Evolutionary conservation across 2,888 invertebrate species (phyloP).

Genomic region (Rhogogaster chlorosoma): DNA sequence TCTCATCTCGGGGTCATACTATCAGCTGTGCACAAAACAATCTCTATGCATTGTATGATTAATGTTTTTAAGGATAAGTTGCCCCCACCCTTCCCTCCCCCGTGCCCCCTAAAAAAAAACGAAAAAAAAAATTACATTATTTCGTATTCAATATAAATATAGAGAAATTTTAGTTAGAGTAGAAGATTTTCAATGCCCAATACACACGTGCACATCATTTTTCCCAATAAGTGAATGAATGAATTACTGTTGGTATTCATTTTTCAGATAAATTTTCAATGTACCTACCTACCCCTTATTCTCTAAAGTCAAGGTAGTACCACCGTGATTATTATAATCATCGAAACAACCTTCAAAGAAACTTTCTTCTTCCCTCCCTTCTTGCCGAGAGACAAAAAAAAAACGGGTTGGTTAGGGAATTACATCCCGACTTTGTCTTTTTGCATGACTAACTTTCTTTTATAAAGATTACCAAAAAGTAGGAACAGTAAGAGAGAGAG

Average conservation of each 20-base stretch:
- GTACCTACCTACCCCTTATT: background rate
- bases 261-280: background rate
- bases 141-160: background rate
- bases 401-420: slow-evolving; percentile 10
- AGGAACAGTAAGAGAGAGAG: background rate
- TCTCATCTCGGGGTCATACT: slow-evolving; percentile 70
- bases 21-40: slow-evolving; percentile 74
- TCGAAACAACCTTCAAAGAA: background rate
- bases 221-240: background rate
- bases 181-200: slow-evolving; percentile 14
- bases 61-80: background rate
- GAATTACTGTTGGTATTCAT: no score
- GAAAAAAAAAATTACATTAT: background rate
- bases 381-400: background rate
- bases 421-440: slow-evolving; percentile 2
- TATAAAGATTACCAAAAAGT: slow-evolving; percentile 32
- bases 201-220: background rate
- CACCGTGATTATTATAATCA: background rate
- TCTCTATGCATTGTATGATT: slow-evolving; percentile 15
- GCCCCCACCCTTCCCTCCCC: no score
- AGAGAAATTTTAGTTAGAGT: background rate
- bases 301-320: background rate
- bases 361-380: background rate
- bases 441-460: slow-evolving; percentile 29
- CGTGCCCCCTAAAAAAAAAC: background rate